phyloP scores from a whole-genome alignment of 1,140 invertebrate species.

The Caerostris extrusa region DNA sequence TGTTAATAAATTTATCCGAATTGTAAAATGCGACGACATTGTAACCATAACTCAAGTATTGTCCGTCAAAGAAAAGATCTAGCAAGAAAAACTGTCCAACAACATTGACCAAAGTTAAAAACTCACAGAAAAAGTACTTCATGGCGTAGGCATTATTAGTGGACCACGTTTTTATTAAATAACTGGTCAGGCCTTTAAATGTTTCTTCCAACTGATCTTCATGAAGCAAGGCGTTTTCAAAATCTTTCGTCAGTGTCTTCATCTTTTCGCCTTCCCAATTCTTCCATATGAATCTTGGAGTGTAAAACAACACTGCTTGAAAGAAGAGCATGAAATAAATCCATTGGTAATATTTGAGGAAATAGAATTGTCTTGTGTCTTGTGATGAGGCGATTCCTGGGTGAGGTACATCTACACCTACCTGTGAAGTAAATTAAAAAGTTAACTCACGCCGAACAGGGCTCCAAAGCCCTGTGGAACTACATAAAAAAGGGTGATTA shows the following conservation, averaged over 20 bases:
- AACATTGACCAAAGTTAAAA: background rate
- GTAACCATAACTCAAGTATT: background rate
- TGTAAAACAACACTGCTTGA: background rate
- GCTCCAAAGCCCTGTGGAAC: background rate
- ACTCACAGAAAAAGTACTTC: constrained; percentile 79
- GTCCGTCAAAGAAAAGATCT: background rate
- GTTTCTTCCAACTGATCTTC: background rate
- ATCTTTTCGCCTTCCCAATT: background rate
- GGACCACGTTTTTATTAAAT: background rate
- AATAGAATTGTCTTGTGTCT: background rate
- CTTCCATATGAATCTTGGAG: background rate
- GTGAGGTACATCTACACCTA: background rate
- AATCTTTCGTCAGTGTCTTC: background rate
- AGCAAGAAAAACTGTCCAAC: background rate
- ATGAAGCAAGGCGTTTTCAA: background rate
- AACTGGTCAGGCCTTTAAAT: background rate
- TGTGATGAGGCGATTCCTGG: background rate
- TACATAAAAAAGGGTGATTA: background rate
- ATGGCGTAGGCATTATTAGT: background rate
- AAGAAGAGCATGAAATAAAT: background rate
- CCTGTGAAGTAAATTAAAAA: background rate
- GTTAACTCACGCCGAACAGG: too few relatives aligned
- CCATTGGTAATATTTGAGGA: background rate
- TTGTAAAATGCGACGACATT: background rate
- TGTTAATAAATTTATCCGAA: constrained; percentile 80